phyloP scores from a whole-genome alignment of 2,888 invertebrate species.

The Leucophenga maculata region DNA sequence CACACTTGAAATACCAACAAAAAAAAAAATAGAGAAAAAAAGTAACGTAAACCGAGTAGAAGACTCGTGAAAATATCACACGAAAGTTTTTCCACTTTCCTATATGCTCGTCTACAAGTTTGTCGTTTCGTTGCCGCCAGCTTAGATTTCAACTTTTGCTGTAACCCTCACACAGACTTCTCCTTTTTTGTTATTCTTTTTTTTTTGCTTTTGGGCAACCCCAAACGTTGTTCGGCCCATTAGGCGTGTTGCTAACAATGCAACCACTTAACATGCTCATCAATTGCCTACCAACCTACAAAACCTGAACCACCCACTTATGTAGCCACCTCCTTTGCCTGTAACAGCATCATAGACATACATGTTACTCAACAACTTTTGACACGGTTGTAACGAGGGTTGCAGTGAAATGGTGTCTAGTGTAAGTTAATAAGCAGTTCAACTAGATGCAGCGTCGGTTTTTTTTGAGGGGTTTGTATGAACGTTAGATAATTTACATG shows the following conservation, averaged over 20 bases:
- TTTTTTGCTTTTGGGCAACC: neutral
- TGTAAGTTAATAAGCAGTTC: too few relatives aligned
- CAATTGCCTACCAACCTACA: conserved; percentile 49
- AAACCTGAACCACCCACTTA: conserved; percentile 26
- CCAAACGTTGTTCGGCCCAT: neutral
- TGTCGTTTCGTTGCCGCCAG: too few relatives aligned
- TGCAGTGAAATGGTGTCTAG: too few relatives aligned
- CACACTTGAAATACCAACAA: conserved; percentile 6
- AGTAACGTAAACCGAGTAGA: too few relatives aligned
- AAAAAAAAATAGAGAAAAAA: neutral
- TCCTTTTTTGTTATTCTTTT: too few relatives aligned
- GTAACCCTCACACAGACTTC: neutral
- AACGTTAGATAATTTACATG: too few relatives aligned
- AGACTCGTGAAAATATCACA: neutral
- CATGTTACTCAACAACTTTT: neutral
- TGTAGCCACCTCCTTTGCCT: conserved; percentile 42
- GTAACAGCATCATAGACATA: conserved; percentile 46
- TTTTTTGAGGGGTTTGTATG: too few relatives aligned
- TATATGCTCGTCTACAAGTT: too few relatives aligned
- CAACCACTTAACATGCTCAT: conserved; percentile 63
- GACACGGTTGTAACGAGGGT: neutral
- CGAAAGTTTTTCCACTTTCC: conserved; percentile 9
- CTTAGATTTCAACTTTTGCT: neutral
- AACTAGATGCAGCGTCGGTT: too few relatives aligned
- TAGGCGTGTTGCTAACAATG: conserved; percentile 19